Conservation (phyloP, 2,888 invertebrate genomes). For the Linyphia triangularis region DNA sequence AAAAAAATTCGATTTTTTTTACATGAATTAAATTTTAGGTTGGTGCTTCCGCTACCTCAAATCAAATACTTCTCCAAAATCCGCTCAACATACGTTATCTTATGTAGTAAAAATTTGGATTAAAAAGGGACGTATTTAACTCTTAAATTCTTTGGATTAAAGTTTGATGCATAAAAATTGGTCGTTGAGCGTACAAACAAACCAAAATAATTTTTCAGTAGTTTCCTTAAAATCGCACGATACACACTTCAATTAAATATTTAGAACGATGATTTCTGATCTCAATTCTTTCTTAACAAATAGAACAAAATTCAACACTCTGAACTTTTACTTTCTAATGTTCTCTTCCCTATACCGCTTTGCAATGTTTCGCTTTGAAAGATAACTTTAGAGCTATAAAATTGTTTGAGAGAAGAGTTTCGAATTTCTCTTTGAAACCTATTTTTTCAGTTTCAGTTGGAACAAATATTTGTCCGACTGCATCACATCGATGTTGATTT, state of each 20-base stretch:
- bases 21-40: no score
- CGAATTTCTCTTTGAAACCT: slow-evolving; percentile 7
- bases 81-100: no score
- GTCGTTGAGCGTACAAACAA: no score
- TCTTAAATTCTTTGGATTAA: no score
- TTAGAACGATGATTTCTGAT: not conserved
- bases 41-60: no score
- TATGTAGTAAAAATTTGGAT: no score
- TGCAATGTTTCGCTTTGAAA: not conserved
- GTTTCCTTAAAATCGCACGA: no score
- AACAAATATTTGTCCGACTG: slow-evolving; percentile 25
- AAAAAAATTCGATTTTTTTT: no score
- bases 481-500: slow-evolving; percentile 12
- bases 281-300: not conserved
- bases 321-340: not conserved
- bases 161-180: no score
- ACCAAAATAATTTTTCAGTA: no score
- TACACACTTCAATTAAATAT: not conserved
- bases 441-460: not conserved
- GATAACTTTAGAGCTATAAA: not conserved
- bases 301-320: not conserved
- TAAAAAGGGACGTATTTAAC: no score
- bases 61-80: no score
- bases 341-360: not conserved
- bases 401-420: slow-evolving; percentile 10